Evolutionary conservation across 1,140 invertebrate species (phyloP).

Genomic region (Zaprionus inermis): DNA sequence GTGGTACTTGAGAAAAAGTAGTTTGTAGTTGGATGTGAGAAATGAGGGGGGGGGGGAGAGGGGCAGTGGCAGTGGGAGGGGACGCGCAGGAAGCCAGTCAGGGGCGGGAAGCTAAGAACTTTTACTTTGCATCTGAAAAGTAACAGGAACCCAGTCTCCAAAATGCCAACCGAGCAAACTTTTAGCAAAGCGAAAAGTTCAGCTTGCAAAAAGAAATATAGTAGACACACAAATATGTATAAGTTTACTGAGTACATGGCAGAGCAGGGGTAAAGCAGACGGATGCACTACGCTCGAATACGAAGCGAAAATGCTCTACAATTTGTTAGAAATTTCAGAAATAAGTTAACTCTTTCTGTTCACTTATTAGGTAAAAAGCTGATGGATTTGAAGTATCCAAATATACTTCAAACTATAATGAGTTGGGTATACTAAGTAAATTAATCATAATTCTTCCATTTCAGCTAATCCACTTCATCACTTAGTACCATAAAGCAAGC

Average conservation of each 20-base stretch:
- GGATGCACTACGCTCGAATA: neutral
- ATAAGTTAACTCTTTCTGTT: neutral
- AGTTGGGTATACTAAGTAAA: too few relatives aligned
- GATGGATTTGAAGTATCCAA: too few relatives aligned
- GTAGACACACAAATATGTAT: slow-evolving; percentile 52
- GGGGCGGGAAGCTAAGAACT: slow-evolving; percentile 67
- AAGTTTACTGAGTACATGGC: slow-evolving; percentile 55
- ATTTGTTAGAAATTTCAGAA: neutral
- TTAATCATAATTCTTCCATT: too few relatives aligned
- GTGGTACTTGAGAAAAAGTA: slow-evolving; percentile 83
- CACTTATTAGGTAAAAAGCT: neutral
- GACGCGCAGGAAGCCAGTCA: neutral
- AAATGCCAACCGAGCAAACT: slow-evolving; percentile 63
- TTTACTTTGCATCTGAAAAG: slow-evolving; percentile 78
- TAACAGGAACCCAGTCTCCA: slow-evolving; percentile 62
- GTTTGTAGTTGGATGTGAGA: slow-evolving; percentile 59
- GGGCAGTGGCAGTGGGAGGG: neutral
- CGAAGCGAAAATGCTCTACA: slow-evolving; percentile 32
- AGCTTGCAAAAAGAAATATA: slow-evolving; percentile 63
- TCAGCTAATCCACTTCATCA: too few relatives aligned
- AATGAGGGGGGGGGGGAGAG: slow-evolving; percentile 23
- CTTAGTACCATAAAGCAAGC: too few relatives aligned
- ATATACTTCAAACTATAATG: too few relatives aligned
- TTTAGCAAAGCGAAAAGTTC: slow-evolving; percentile 77
- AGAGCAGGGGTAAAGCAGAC: slow-evolving; percentile 53